Percentiles rank a stretch among this genome's conserved stretches.
Conservation (phyloP, 2,113 vertebrate genomes). For the Oreocharis arfaki region DNA sequence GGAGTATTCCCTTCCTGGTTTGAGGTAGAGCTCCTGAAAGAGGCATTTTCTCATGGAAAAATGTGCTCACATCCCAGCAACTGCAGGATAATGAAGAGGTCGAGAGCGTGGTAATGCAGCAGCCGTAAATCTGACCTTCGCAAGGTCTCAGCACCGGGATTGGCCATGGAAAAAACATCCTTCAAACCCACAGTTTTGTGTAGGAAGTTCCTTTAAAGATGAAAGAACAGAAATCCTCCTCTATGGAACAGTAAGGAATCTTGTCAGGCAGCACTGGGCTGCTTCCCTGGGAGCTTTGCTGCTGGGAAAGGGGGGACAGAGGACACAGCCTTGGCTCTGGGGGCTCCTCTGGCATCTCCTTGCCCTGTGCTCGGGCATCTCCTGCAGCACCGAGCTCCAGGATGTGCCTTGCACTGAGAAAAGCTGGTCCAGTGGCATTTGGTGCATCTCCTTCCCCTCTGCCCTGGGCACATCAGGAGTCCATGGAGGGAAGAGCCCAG, state of each 20-base stretch:
- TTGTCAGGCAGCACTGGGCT: neutral
- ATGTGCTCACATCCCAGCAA: neutral
- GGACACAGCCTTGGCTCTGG: neutral
- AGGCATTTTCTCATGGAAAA: neutral
- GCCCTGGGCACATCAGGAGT: neutral
- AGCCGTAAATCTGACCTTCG: neutral
- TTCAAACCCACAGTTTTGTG: neutral
- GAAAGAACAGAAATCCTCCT: neutral
- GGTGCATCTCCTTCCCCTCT: neutral
- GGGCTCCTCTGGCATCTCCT: neutral
- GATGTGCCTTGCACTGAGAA: neutral
- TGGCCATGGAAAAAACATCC: neutral
- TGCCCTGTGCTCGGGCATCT: neutral
- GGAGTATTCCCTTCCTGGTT: neutral
- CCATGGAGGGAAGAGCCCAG: neutral
- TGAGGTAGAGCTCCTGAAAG: neutral
- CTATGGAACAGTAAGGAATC: neutral
- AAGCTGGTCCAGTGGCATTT: neutral
- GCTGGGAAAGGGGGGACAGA: neutral
- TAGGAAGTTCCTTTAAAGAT: neutral
- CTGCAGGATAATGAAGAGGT: neutral
- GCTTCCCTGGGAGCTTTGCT: neutral
- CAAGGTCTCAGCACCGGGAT: neutral
- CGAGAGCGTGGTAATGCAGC: neutral
- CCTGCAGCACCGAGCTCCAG: neutral